Conservation (phyloP, 2,797 vertebrate species). For the Synanceia verrucosa region DNA sequence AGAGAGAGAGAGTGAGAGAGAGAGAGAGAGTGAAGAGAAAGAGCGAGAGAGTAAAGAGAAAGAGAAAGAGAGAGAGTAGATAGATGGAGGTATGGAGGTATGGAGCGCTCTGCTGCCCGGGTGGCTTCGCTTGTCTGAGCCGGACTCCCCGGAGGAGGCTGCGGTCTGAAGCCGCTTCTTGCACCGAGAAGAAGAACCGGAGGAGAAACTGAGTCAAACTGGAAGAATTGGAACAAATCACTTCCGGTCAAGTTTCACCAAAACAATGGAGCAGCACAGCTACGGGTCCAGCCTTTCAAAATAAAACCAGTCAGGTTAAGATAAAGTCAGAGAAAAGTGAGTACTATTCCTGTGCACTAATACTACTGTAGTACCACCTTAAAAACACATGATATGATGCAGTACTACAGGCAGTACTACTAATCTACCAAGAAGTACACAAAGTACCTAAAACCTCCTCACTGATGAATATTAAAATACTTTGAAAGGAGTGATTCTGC, state of each 20-base stretch:
- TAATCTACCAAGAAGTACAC: too few species aligned
- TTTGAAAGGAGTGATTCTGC: background rate
- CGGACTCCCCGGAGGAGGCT: slow-evolving; percentile 15
- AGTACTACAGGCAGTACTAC: too few species aligned
- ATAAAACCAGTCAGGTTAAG: background rate
- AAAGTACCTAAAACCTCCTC: too few species aligned
- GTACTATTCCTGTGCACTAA: too few species aligned
- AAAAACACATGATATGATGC: too few species aligned
- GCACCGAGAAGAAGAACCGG: background rate
- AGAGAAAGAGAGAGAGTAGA: background rate
- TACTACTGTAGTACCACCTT: too few species aligned
- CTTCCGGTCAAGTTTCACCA: background rate
- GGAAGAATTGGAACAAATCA: background rate
- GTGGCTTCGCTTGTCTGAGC: slow-evolving; percentile 18
- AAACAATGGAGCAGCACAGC: background rate
- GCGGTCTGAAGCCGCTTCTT: background rate
- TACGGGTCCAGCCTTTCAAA: background rate
- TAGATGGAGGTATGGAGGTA: background rate
- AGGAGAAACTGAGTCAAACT: background rate
- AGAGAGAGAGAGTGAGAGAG: background rate
- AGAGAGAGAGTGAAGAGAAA: background rate
- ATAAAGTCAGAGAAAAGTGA: background rate
- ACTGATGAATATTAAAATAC: background rate
- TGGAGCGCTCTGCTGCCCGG: background rate
- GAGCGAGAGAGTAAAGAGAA: background rate